These are phyloP conservation scores for Galerucella nymphaeae DNA, from an alignment of 2,888 invertebrate genomes.

Conservation along the genomic window DNA sequence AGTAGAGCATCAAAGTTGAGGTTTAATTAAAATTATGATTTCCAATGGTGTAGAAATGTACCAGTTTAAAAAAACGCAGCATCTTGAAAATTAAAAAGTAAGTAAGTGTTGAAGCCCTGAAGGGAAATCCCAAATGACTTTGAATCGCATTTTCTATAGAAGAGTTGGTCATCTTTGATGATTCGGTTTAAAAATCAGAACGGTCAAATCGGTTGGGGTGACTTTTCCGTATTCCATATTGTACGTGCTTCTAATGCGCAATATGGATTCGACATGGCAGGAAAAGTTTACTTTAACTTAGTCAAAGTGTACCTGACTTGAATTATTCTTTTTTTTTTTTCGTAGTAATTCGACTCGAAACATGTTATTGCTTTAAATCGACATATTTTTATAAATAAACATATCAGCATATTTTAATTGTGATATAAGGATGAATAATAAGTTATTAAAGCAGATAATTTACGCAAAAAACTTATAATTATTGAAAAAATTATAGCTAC, in stretches of 20 bases:
- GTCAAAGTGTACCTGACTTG: slow-evolving; percentile 33
- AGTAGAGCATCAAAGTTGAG: no score
- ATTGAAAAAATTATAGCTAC: no score
- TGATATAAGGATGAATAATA: no score
- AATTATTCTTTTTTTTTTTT: slow-evolving; percentile 2
- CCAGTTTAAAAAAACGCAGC: background rate
- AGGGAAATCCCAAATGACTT: slow-evolving; percentile 15
- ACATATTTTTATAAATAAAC: background rate
- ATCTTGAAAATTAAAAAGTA: background rate
- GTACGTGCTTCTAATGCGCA: slow-evolving; percentile 29
- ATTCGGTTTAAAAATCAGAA: slow-evolving; percentile 28
- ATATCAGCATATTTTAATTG: background rate
- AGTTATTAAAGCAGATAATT: no score
- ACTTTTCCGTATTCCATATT: slow-evolving; percentile 24
- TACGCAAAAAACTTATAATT: no score
- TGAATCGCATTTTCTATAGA: slow-evolving; percentile 8
- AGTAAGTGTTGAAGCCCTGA: background rate
- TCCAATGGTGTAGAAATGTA: background rate
- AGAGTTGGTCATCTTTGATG: slow-evolving; percentile 21
- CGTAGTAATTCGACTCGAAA: background rate
- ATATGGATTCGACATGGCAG: slow-evolving; percentile 26
- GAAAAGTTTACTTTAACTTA: slow-evolving; percentile 31
- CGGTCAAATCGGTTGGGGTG: slow-evolving; percentile 21
- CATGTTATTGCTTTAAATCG: background rate
- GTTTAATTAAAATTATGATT: no score